phyloP scores from a whole-genome alignment of 1,140 invertebrate genomes.

The Drosophila mayri region DNA sequence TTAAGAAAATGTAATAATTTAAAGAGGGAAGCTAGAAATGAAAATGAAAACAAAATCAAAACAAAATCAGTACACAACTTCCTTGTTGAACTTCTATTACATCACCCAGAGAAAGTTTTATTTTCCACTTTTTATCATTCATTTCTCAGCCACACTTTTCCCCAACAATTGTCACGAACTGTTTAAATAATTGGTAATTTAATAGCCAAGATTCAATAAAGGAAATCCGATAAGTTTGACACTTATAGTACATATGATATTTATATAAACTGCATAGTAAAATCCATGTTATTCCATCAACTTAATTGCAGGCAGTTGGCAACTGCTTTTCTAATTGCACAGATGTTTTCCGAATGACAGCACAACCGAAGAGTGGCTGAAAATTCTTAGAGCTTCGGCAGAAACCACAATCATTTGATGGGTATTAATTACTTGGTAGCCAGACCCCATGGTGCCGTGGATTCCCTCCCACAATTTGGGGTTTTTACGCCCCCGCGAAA shows the following conservation, averaged over 20 bases:
- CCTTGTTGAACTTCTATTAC: not conserved
- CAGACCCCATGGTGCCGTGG: conserved; percentile 22
- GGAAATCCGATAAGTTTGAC: conserved; percentile 6
- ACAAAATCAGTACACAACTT: not conserved
- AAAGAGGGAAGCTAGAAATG: not conserved
- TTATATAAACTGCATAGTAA: not conserved
- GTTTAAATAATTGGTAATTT: not conserved
- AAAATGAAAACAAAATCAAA: not conserved
- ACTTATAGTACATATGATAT: too few species aligned
- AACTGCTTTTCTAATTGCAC: conserved; percentile 36
- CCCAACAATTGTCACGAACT: conserved; percentile 27
- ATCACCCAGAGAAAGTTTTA: conserved; percentile 20
- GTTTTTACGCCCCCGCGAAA: conserved; percentile 6
- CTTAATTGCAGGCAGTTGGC: not conserved
- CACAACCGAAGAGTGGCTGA: conserved; percentile 7
- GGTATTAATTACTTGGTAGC: conserved; percentile 62
- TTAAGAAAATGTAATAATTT: not conserved
- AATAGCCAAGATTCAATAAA: conserved; percentile 2
- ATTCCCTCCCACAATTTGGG: not conserved
- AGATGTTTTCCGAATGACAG: conserved; percentile 46
- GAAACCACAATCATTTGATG: conserved; percentile 36
- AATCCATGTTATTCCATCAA: not conserved
- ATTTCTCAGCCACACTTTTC: conserved; percentile 1
- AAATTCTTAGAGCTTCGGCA: conserved; percentile 18
- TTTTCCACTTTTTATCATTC: not conserved